phyloP scores from a whole-genome alignment of 2,888 invertebrate genomes.

The Meta bourneti region DNA sequence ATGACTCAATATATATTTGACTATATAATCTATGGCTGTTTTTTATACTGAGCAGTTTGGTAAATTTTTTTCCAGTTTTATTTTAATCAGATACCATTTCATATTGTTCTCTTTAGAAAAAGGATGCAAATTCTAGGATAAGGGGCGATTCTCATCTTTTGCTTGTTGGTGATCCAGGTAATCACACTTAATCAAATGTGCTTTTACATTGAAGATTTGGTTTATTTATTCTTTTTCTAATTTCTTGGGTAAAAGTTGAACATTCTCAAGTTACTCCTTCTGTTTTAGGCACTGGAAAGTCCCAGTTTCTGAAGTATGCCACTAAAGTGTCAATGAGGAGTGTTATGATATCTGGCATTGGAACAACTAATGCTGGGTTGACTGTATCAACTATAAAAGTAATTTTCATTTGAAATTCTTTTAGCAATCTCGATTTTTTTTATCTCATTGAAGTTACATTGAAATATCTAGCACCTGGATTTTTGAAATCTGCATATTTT shows the following conservation, averaged over 20 bases:
- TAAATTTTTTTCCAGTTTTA: not conserved
- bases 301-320: slow-evolving; percentile 89
- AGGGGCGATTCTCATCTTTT: slow-evolving; percentile 92
- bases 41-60: not conserved
- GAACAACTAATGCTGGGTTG: slow-evolving; percentile 92
- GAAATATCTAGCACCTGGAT: not conserved
- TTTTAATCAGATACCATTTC: not conserved
- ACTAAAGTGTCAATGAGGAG: slow-evolving; percentile 87
- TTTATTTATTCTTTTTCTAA: not conserved
- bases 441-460: not conserved
- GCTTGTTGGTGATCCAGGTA: slow-evolving; percentile 89
- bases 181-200: not conserved
- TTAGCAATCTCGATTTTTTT: not conserved
- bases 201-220: not conserved
- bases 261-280: not conserved
- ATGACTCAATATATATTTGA: not conserved
- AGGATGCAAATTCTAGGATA: slow-evolving; percentile 82
- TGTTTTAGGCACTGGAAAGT: slow-evolving; percentile 91
- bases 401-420: slow-evolving; percentile 74
- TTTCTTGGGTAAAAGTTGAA: not conserved
- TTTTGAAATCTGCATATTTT: not conserved
- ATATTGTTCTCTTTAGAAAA: slow-evolving; percentile 79
- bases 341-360: slow-evolving; percentile 92
- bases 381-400: slow-evolving; percentile 93
- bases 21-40: not conserved